phyloP scores from a whole-genome alignment of 2,113 vertebrate species.

The Paraplagusia blochii region DNA sequence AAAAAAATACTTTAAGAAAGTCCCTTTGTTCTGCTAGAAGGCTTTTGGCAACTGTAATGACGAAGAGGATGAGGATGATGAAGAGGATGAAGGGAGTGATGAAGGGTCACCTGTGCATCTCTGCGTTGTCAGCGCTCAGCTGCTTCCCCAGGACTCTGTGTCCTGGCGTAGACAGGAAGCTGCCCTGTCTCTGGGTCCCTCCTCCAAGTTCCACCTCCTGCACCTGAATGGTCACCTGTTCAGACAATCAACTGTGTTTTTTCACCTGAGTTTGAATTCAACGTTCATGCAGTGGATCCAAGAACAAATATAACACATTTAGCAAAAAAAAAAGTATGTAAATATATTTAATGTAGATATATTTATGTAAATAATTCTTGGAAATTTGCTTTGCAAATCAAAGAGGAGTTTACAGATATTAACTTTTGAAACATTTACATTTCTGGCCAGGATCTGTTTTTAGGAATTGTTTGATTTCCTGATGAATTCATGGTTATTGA shows the following conservation, averaged over 20 bases:
- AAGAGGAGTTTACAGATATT: too few species aligned
- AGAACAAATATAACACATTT: neutral
- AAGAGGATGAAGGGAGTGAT: slow-evolving; percentile 18
- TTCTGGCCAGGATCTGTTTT: too few species aligned
- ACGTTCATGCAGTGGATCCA: neutral
- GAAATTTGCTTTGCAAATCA: too few species aligned
- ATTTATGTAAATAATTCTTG: too few species aligned
- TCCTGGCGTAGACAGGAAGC: slow-evolving; percentile 85
- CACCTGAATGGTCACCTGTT: slow-evolving; percentile 91
- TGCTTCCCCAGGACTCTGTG: slow-evolving; percentile 96
- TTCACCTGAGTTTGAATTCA: neutral
- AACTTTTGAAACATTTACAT: too few species aligned
- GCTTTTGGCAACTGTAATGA: too few species aligned
- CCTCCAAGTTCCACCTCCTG: slow-evolving; percentile 87
- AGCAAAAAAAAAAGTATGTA: too few species aligned
- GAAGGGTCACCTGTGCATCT: slow-evolving; percentile 88
- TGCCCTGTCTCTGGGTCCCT: slow-evolving; percentile 76
- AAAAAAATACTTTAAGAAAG: neutral
- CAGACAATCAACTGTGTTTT: neutral
- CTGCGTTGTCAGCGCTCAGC: slow-evolving; percentile 94
- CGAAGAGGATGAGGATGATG: too few species aligned
- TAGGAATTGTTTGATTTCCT: too few species aligned
- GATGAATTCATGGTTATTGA: too few species aligned
- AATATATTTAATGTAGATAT: too few species aligned
- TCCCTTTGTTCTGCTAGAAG: neutral